Base-by-base conservation (phyloP, 2,888 invertebrate genomes). In the Petrolisthes manimaculis region DNA sequence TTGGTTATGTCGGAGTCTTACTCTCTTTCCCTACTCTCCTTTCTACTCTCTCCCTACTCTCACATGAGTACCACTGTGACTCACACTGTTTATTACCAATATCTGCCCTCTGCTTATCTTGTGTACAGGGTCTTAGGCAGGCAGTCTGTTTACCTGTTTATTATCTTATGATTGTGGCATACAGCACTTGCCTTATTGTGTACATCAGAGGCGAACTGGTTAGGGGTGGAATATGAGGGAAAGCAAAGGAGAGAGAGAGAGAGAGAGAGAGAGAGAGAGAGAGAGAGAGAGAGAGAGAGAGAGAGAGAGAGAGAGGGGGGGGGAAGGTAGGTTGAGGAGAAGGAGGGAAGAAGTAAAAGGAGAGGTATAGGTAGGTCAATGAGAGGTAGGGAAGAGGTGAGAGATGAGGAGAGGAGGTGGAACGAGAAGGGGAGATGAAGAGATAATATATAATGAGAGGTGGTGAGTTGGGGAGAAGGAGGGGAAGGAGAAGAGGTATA, bases 211-310 rank as follows among this genome's bases (percentile, higher is more conserved):
- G 37, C 37, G 37, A 37, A 37, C 37, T 37, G 37, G 37, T 37
- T 21, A 71, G 21, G 21, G 21, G 67, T n/a, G 67, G 61, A 61
- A 61, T 9, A 61, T 61, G 18, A 61, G 61, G 61, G 18, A 61
- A 61, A 12, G 61, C 61, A 61, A 18, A 9, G 6, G 79, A 79
- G 18, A 78, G 53, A 6, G 8, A 51, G 21, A 51, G 51, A 78
- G 51, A 78, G 21, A 21, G 75, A 21, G 75, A 75, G 75, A 21
- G 24, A 21, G 75, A 75, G 75, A 21, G 24, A 21, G 75, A 75
- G 75, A 21, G 24, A 21, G 75, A 75, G 75, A 21, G 75, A 21
- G 75, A 75, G 75, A 21, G 75, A 21, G 75, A 75, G 24, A 21
- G 21, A 75, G 21, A 12, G 75, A 75, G 24, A 75, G 24, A 21